These are phyloP conservation scores for Eudemis profundana DNA, from an alignment of 2,888 invertebrate genomes.

Conservation along the genomic window DNA sequence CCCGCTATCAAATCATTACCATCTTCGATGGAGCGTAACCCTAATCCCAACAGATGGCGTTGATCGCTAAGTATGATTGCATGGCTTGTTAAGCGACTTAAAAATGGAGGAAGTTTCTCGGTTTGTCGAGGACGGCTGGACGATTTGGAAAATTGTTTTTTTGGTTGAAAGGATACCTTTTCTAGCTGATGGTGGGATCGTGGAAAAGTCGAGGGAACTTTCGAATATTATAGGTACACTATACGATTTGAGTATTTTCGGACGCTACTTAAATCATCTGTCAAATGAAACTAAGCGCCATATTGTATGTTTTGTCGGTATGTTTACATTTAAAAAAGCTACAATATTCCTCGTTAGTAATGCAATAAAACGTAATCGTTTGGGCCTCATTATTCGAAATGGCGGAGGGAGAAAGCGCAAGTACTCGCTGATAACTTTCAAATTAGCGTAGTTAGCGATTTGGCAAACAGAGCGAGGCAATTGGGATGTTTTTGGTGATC, in stretches of 20 bases:
- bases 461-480: conserved; percentile 32
- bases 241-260: no score
- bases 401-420: conserved; percentile 38
- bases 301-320: not conserved
- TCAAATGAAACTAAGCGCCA: no score
- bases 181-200: no score
- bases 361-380: conserved; percentile 38
- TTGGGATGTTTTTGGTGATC: not conserved
- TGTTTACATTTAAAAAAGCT: not conserved
- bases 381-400: conserved; percentile 39
- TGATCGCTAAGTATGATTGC: conserved; percentile 32
- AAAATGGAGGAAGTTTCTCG: no score
- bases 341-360: conserved; percentile 13
- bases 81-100: no score
- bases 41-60: conserved; percentile 11
- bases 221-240: no score
- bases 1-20: no score
- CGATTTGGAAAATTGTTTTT: no score
- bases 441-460: conserved; percentile 23
- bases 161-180: no score
- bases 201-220: no score
- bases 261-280: no score
- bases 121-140: no score
- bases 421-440: conserved; percentile 26
- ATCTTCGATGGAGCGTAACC: conserved; percentile 13